phyloP scores from a whole-genome alignment of 1,140 invertebrate species.

The Apis laboriosa region DNA sequence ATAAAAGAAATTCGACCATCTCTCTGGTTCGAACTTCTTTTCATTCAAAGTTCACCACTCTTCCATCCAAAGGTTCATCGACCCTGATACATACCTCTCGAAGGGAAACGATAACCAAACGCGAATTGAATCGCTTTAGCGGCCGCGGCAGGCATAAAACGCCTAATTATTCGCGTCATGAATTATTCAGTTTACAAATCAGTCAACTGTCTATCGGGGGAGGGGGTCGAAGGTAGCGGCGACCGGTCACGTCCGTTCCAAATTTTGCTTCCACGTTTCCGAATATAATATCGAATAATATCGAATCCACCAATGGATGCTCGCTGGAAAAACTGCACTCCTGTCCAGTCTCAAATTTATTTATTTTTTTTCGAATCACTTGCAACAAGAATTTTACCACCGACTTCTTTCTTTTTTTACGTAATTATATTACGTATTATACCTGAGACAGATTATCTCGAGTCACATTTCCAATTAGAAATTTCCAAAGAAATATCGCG shows the following conservation, averaged over 20 bases:
- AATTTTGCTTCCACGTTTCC: not conserved
- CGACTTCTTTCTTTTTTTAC: too few species aligned
- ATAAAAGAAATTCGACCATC: too few species aligned
- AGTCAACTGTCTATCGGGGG: constrained; percentile 22
- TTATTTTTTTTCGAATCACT: too few species aligned
- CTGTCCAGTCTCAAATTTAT: too few species aligned
- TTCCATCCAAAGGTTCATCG: constrained; percentile 8
- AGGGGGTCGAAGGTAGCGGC: constrained; percentile 8
- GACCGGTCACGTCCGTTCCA: not conserved
- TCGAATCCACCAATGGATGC: not conserved
- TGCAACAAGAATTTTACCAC: too few species aligned
- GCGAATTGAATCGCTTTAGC: constrained; percentile 49
- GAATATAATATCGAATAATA: not conserved
- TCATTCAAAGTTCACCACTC: not conserved
- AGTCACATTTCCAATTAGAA: too few species aligned
- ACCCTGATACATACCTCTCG: not conserved
- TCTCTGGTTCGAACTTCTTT: not conserved
- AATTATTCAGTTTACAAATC: constrained; percentile 66
- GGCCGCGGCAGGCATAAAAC: constrained; percentile 51
- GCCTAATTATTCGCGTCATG: constrained; percentile 68
- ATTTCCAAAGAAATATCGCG: too few species aligned
- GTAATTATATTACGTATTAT: too few species aligned
- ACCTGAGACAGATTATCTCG: too few species aligned
- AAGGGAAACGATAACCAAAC: constrained; percentile 26
- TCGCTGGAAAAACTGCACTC: not conserved